A percentile compares a stretch with the other conserved stretches of the same genome.
Evolutionary conservation across 1,140 invertebrate species (phyloP).

Genomic region (Drosophila sp.): DNA sequence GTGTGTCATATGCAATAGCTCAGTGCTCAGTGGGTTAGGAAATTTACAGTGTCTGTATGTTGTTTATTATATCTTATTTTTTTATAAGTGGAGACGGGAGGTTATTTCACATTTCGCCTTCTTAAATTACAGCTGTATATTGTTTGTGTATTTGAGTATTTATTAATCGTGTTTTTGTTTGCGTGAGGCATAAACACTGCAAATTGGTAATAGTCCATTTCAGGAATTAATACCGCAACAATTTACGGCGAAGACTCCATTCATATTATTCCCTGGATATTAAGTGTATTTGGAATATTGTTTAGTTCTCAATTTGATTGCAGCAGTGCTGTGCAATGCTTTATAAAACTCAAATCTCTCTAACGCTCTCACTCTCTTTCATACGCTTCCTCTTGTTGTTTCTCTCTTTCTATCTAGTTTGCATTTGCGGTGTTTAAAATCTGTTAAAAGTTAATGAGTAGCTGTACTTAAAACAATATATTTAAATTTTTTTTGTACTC

Average conservation of each 20-base stretch:
- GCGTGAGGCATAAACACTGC: background rate
- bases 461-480: constrained; percentile 34
- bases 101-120: background rate
- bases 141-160: constrained; percentile 22
- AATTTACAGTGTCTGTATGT: constrained; percentile 11
- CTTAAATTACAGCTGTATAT: background rate
- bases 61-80: too few species aligned
- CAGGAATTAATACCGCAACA: too few species aligned
- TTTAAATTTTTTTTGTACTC: constrained; percentile 45
- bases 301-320: background rate
- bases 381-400: background rate
- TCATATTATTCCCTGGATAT: too few species aligned
- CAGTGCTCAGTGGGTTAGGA: constrained; percentile 29
- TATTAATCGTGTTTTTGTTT: constrained; percentile 3
- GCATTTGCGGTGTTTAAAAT: constrained; percentile 11
- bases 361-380: constrained; percentile 4
- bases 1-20: constrained; percentile 19
- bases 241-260: too few species aligned
- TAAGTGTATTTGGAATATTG: constrained; percentile 3
- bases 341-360: constrained; percentile 32
- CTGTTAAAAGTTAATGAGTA: constrained; percentile 42
- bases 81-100: background rate
- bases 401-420: background rate
- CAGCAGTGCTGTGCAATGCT: constrained; percentile 6
- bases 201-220: too few species aligned